Evolutionary conservation across 1,140 invertebrate genomes (phyloP), one percentile per base, ranked within the genome.

Genomic region (Listronotus bonariensis): DNA sequence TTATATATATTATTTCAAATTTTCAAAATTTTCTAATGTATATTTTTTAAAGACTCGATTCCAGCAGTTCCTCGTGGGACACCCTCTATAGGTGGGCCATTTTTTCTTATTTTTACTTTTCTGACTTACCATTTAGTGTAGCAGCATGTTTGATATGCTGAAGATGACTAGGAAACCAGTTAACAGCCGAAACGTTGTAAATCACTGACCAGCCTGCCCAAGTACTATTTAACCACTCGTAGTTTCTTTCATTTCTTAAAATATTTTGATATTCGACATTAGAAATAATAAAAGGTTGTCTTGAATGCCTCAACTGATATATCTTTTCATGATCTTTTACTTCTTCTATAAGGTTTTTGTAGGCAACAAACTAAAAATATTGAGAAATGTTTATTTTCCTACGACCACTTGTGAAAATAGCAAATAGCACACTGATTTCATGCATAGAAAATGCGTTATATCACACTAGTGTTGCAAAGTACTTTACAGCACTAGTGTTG

Each of bases 81-180:
- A n/a, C n/a, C n/a, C n/a, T n/a, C n/a, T n/a, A n/a, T n/a, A n/a
- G n/a, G n/a, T n/a, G n/a, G n/a, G n/a, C n/a, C n/a, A n/a, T n/a
- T n/a, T n/a, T n/a, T n/a, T n/a, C n/a, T n/a, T n/a, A n/a, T n/a
- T n/a, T n/a, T n/a, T n/a, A n/a, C n/a, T n/a, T n/a, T n/a, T n/a
- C 20, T 26, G 20, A 14, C 77, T 75, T 69, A 87, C 85, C 80
- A 72, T 86, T 86, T 59, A 79, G 77, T 69, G 79, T 79, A 0
- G 85, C 83, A 38, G 86, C 82, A 69, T 84, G 80, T 46, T 77
- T 75, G 12, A 82, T 67, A 12, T 86, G 72, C n/a, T 80, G 80
- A n/a, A 87, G 74, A 53, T 83, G 82, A 32, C 79, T 71, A 11
- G 81, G 70, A 46, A 81, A 80, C 63, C 84, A 82, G 42, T 49